Evolutionary conservation across 1,140 invertebrate species (phyloP), one percentile per base, ranked within the genome.

Genomic region (Probaryconus sp.): DNA sequence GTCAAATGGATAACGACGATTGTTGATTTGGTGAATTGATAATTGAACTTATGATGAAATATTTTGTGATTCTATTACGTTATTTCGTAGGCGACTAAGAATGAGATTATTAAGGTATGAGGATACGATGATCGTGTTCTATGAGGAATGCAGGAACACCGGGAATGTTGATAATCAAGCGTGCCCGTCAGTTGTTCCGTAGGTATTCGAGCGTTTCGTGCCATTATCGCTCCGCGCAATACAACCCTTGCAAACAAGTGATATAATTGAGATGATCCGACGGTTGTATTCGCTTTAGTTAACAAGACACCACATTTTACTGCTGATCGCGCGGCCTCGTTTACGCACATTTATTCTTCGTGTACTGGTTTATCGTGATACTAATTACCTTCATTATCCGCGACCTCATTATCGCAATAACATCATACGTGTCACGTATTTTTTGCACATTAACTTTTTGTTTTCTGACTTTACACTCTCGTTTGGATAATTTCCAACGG

Each of bases 121-220:
- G 33, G 16, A 56, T 56, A 47, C 11, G 50, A 37, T 42, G 42
- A 67, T 65, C 48, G 42, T 20, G 38, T 65, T 55, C 50, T 65
- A 55, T 65, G 61, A 65, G 50, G 50, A 65, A 65, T 55, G 61
- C 38, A 45, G 61, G 48, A 65, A 47, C 31, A 65, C 31, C 30
- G 40, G 51, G 63, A 67, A 67, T 67, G 63, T 56, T 67, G 63
- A 67, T 67, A 67, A 67, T 67, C 63, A 67, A 56, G 42, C 42
- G 33, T 42, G 63, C 40, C 42, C 47, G 63, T 67, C 63, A 50
- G 50, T 67, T 56, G 63, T 67, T 56, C 42, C 3, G 43, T 21
- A 37, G 51, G 63, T 55, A 67, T 67, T 67, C 31, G 35, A 48
- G 50, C 40, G 16, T 65, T 55, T 10, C 31, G n/a, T 31, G 42